Evolutionary conservation across 2,888 invertebrate species (phyloP).

Genomic region (Stenchaetothrips biformis): DNA sequence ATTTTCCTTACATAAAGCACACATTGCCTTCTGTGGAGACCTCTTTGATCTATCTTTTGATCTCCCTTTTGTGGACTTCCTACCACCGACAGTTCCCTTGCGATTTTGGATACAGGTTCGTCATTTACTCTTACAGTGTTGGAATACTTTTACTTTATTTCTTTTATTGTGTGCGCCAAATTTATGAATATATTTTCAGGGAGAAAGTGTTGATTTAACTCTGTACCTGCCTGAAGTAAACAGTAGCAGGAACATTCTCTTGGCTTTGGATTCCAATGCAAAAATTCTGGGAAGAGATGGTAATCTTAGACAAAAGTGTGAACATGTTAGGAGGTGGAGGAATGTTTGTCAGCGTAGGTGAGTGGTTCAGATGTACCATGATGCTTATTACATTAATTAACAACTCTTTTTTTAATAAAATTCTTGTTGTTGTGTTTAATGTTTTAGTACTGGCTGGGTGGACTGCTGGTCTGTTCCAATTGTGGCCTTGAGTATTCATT

Average conservation of each 20-base stretch:
- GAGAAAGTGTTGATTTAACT: conserved; percentile 86
- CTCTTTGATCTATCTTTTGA: conserved; percentile 88
- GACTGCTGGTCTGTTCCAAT: conserved; percentile 96
- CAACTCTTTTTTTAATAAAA: conserved; percentile 3
- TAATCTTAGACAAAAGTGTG: conserved; percentile 48
- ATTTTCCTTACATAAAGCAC: conserved; percentile 47
- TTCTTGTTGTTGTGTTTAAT: conserved; percentile 24
- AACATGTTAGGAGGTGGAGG: conserved; percentile 66
- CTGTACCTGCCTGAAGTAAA: conserved; percentile 88
- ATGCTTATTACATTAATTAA: neutral
- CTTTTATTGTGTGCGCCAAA: conserved; percentile 27
- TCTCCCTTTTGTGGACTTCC: conserved; percentile 89
- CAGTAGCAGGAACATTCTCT: conserved; percentile 74
- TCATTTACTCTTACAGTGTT: conserved; percentile 26
- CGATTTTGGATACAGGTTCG: conserved; percentile 83
- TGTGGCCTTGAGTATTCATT: conserved; percentile 83
- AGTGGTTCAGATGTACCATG: conserved; percentile 18
- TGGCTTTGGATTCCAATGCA: conserved; percentile 82
- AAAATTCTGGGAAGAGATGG: conserved; percentile 77
- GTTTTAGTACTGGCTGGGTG: conserved; percentile 69
- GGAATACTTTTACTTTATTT: conserved; percentile 24
- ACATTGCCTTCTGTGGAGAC: conserved; percentile 90
- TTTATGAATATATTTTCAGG: conserved; percentile 47
- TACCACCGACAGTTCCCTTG: conserved; percentile 82
- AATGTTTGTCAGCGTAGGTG: conserved; percentile 67